Evolutionary conservation across 1,140 invertebrate genomes (phyloP), one percentile per base, ranked within the genome.

Genomic region (Drosophila orosa): DNA sequence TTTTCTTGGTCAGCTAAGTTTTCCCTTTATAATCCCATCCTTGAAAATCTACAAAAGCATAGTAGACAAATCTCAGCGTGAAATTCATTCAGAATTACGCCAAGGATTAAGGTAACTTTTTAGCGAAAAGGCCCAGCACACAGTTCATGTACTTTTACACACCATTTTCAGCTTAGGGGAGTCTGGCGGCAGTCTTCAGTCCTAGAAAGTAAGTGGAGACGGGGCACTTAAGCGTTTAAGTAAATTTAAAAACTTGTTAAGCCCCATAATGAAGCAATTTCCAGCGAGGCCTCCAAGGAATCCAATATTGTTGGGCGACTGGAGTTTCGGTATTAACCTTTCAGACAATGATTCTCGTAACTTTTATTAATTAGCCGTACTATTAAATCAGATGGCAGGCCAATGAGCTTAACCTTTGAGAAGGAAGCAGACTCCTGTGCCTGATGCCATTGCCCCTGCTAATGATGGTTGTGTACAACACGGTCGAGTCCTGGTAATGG

Each of bases 221-320:
- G 47, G n/a, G 39, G 72, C 33, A 61, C 63, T 87, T 82, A 87
- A 82, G 83, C 75, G 66, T 77, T 87, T 87, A 87, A 87, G 83
- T 74, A 82, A 87, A 87, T 87, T 87, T 80, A 66, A 87, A 87
- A 87, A 87, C 79, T 87, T 87, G 61, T 80, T 82, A 87, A 87
- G 83, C 76, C 60, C 52, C 37, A 65, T 87, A 82, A 87, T 87
- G 82, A 78, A 86, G 78, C 78, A 78, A 86, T 85, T 78, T 78
- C 47, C 50, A 58, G 58, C 71, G 31, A 72, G 44, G 63, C 55
- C 44, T 48, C 65, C 35, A 37, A 27, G 50, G 60, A 59, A 39
- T 37, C 59, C 50, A 45, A 33, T 47, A 37, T 55, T 37, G 22
- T 48, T 27, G 7, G n/a, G n/a, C 19, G 33, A 25, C 31, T 25